phyloP scores from a whole-genome alignment of 2,888 invertebrate genomes.

The Beris morrisii region DNA sequence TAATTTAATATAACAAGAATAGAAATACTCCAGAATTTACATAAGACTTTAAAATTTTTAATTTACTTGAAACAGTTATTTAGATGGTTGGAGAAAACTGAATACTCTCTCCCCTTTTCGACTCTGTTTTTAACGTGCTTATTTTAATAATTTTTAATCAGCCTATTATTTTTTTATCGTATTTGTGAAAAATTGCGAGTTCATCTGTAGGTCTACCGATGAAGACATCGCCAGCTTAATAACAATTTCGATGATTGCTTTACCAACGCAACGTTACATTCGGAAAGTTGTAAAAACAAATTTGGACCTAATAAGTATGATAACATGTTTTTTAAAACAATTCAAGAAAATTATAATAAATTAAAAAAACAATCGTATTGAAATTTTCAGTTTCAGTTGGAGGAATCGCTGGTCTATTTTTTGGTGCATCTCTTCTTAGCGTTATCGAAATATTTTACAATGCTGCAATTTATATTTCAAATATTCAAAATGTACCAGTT shows the following conservation, averaged over 20 bases:
- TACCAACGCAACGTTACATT: slow-evolving; percentile 60
- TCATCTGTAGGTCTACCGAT: slow-evolving; percentile 29
- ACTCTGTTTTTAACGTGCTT: too few relatives aligned
- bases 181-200: not conserved
- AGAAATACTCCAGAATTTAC: too few relatives aligned
- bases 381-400: slow-evolving; percentile 51
- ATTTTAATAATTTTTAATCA: too few relatives aligned
- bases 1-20: too few relatives aligned
- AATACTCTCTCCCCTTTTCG: too few relatives aligned
- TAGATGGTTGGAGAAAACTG: too few relatives aligned
- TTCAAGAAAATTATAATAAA: slow-evolving; percentile 2
- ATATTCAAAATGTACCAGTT: not conserved
- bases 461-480: slow-evolving; percentile 7
- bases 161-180: too few relatives aligned
- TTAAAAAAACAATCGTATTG: not conserved
- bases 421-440: slow-evolving; percentile 47
- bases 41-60: too few relatives aligned
- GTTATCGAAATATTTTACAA: slow-evolving; percentile 36
- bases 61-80: too few relatives aligned
- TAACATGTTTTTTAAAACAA: not conserved
- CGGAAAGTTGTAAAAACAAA: slow-evolving; percentile 66
- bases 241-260: slow-evolving; percentile 47
- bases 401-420: slow-evolving; percentile 52
- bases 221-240: slow-evolving; percentile 45
- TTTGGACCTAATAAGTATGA: slow-evolving; percentile 67